A percentile compares a stretch with the other conserved stretches of the same genome.
Conservation (phyloP, 2,888 invertebrate species). For the Linyphia triangularis region DNA sequence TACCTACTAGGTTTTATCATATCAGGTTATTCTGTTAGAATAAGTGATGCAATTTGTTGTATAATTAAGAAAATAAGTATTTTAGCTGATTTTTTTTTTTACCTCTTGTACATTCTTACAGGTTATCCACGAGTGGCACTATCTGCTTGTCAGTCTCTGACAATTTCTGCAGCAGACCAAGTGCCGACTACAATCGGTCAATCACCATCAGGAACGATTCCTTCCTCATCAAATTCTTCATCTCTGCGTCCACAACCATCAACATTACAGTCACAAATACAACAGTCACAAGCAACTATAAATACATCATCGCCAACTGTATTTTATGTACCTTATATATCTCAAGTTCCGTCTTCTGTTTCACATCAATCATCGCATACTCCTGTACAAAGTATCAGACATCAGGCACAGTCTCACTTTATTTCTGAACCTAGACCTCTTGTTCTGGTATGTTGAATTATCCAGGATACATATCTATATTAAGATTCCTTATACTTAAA, state of each 20-base stretch:
- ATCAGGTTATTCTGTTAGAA: no score
- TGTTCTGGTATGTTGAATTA: conserved; percentile 63
- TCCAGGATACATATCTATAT: no score
- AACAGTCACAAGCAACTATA: conserved; percentile 68
- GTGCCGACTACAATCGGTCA: conserved; percentile 56
- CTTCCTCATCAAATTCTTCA: conserved; percentile 59
- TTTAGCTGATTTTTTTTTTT: no score
- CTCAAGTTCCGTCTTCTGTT: conserved; percentile 76
- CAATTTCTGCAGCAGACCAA: conserved; percentile 63
- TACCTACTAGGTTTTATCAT: no score
- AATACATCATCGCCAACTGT: conserved; percentile 66
- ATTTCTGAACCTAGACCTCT: conserved; percentile 61
- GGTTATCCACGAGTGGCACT: conserved; percentile 51
- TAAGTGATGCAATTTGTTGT: no score
- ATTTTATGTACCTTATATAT: conserved; percentile 73
- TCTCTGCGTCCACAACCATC: conserved; percentile 70
- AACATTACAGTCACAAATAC: conserved; percentile 70
- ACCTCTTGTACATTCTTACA: not conserved
- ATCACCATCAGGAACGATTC: conserved; percentile 54
- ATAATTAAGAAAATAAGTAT: no score
- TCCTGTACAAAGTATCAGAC: conserved; percentile 59
- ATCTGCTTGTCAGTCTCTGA: conserved; percentile 53
- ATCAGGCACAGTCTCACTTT: conserved; percentile 61
- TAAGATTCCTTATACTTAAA: no score
- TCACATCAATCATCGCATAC: conserved; percentile 75